Evolutionary conservation across 2,113 vertebrate genomes (phyloP), one percentile per base, ranked within the genome.

Genomic region (Limanda limanda): DNA sequence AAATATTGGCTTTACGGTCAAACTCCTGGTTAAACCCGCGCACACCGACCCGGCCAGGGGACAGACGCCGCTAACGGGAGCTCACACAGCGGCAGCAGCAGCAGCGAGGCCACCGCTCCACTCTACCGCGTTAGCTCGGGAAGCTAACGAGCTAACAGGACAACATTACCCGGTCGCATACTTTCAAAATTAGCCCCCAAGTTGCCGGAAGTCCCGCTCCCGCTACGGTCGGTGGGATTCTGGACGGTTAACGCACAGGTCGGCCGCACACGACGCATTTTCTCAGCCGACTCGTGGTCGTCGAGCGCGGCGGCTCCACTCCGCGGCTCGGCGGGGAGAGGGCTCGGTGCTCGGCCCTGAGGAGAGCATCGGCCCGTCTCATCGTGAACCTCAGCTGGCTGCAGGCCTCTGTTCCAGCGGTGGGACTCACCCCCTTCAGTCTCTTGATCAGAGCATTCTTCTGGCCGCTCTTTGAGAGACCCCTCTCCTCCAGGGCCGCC

Each of bases 401-500:
- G 42, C 56, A 83, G 17, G 45, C 13, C 20, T 21, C 9, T 5
- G 31, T 70, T 76, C 23, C 23, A 11, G 31, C 21, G 2, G 64
- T 51, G 24, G 2, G 86, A 90, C 96, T 96, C 86, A 97, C 97
- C 96, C 97, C 97, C 72, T 97, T 97, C 60, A 97, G 96, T 82
- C 97, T 94, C 93, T 97, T 97, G 57, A 97, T 89, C 61, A 97
- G 95, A 18, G 96, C 92, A 91, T 95, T 97, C 91, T 97, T 97
- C 83, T 96, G 95, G 13, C 97, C 97, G 89, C 97, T 97, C 89
- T 97, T 97, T 45, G 96, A 94, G 60, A 97, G 94, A 58, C 96
- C 96, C 74, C 97, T 94, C 74, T 97, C 95, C 84, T 97, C 96
- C 57, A 97, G 89, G 37, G 97, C 97, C 77, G 96, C 95, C 91